These are phyloP conservation scores for Cephus sareptanus DNA, from an alignment of 2,888 invertebrate species.

Conservation along the genomic window DNA sequence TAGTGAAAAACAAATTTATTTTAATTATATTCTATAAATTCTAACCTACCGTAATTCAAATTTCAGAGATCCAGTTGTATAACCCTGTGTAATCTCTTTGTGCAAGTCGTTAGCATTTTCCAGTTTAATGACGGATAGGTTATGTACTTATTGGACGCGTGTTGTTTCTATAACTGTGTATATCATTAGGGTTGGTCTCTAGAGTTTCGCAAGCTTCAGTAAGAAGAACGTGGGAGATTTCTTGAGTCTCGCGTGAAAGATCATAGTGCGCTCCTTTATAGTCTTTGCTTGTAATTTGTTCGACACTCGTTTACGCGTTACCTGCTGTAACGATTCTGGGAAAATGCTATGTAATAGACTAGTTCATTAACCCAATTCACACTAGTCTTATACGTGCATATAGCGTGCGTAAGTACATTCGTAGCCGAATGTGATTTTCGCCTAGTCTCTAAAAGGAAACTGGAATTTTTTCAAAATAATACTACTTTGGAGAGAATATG, in stretches of 20 bases:
- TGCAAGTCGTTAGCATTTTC: not conserved
- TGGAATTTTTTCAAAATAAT: not conserved
- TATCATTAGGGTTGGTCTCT: not conserved
- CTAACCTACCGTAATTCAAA: not conserved
- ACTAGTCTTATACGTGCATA: not conserved
- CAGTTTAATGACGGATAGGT: not conserved
- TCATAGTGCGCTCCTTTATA: not conserved
- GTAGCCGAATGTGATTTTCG: not conserved
- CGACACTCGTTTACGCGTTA: not conserved
- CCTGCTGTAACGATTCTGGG: slow-evolving; percentile 1
- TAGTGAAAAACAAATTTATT: not conserved
- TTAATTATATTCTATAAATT: not conserved
- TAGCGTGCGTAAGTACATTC: not conserved
- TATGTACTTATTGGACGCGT: not conserved
- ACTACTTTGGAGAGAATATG: not conserved
- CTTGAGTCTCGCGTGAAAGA: not conserved
- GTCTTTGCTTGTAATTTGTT: not conserved
- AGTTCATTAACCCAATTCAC: slow-evolving; percentile 4
- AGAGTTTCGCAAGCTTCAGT: not conserved
- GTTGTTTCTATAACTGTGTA: not conserved
- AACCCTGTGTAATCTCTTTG: not conserved
- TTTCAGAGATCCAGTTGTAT: not conserved
- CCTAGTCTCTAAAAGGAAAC: not conserved
- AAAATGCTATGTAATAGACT: not conserved
- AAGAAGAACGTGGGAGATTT: not conserved